phyloP scores from a whole-genome alignment of 1,140 invertebrate genomes.

The Microplitis demolitor region DNA sequence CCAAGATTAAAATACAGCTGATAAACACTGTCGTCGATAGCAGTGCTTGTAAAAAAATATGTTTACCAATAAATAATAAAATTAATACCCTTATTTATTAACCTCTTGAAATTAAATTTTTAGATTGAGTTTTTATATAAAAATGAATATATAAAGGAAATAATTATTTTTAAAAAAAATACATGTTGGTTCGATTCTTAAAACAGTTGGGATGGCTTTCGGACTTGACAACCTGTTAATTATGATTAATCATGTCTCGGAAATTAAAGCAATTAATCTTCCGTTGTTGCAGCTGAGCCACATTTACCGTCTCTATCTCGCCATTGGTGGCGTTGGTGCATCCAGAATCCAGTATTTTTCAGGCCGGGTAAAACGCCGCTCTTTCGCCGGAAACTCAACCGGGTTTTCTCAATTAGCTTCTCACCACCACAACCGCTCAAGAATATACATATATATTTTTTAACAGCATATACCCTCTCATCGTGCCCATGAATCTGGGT shows the following conservation, averaged over 20 bases:
- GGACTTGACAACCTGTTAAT: conserved; percentile 46
- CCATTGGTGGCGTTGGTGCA: not conserved
- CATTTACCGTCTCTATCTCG: not conserved
- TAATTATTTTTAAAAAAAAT: no score
- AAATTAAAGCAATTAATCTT: conserved; percentile 61
- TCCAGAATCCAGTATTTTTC: not conserved
- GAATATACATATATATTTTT: not conserved
- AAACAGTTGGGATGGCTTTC: not conserved
- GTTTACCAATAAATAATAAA: no score
- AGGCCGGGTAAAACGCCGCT: not conserved
- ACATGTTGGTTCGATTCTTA: no score
- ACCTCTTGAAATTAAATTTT: no score
- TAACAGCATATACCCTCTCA: not conserved
- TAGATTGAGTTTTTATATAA: no score
- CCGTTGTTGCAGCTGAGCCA: conserved; percentile 18
- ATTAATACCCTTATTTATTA: no score
- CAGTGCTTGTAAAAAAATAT: no score
- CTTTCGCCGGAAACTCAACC: not conserved
- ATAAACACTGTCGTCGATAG: no score
- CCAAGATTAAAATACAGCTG: no score
- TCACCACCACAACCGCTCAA: conserved; percentile 1
- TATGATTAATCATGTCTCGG: conserved; percentile 59
- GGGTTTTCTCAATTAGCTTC: conserved; percentile 40
- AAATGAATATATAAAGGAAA: no score
- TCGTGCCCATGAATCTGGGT: not conserved